These are phyloP conservation scores for Simalia tracyae DNA, from an alignment of 2,797 vertebrate species.

Conservation along the genomic window DNA sequence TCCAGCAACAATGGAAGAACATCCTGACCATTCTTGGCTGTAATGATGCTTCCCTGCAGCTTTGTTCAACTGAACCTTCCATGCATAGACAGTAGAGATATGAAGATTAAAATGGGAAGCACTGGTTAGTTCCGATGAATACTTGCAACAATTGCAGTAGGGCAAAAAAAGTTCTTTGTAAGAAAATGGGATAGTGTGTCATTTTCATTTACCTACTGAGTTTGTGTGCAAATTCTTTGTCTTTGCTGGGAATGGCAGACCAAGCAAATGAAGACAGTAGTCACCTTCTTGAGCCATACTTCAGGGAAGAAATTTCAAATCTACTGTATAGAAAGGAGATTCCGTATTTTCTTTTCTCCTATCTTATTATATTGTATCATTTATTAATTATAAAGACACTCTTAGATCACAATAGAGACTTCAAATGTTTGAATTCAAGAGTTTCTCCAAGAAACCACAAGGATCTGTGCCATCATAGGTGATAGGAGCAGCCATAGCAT, in stretches of 20 bases:
- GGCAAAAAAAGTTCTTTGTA: not conserved
- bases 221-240: not conserved
- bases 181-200: not conserved
- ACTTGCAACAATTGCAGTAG: not conserved
- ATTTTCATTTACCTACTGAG: not conserved
- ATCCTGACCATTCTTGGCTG: not conserved
- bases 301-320: not conserved
- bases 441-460: not conserved
- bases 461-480: not conserved
- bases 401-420: not conserved
- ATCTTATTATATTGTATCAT: not conserved
- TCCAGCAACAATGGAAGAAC: not conserved
- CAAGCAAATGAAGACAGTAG: not conserved
- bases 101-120: not conserved
- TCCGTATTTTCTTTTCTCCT: not conserved
- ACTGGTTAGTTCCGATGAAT: not conserved
- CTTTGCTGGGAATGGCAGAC: not conserved
- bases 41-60: not conserved
- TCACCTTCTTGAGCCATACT: not conserved
- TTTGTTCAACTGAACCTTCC: not conserved
- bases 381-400: not conserved
- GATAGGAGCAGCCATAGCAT: not conserved
- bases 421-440: not conserved
- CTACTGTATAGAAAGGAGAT: not conserved
- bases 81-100: not conserved